phyloP scores from a whole-genome alignment of 2,888 invertebrate species.

The Mimas tiliae region DNA sequence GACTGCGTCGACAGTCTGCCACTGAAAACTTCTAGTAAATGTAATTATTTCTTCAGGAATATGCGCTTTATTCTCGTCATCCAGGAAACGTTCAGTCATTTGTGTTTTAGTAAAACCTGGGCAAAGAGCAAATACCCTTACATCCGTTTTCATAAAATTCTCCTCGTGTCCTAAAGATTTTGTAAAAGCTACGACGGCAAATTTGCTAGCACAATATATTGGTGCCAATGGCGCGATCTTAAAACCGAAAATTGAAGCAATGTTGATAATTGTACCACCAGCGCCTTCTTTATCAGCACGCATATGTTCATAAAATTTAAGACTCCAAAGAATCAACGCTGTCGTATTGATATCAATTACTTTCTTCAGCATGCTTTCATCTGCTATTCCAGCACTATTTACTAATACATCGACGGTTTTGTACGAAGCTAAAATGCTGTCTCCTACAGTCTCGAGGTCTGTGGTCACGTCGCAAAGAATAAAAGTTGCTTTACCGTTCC shows the following conservation, averaged over 20 bases:
- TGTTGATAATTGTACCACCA: conserved; percentile 86
- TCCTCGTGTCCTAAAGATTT: conserved; percentile 61
- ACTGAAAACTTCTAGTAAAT: conserved; percentile 37
- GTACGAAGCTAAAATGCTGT: conserved; percentile 44
- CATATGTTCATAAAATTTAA: conserved; percentile 80
- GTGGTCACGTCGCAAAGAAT: conserved; percentile 73
- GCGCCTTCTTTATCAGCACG: conserved; percentile 72
- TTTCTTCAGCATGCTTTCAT: conserved; percentile 34
- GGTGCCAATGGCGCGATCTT: conserved; percentile 71
- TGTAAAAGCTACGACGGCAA: conserved; percentile 72
- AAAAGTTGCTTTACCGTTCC: conserved; percentile 67
- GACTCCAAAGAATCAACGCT: conserved; percentile 52
- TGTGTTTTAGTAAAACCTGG: conserved; percentile 64
- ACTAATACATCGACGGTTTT: conserved; percentile 61
- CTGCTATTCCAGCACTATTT: conserved; percentile 62
- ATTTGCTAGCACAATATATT: conserved; percentile 83
- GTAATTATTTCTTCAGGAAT: neutral
- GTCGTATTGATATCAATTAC: conserved; percentile 50
- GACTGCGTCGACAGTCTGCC: conserved; percentile 60
- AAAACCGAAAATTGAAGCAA: conserved; percentile 82
- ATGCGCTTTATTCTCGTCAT: neutral
- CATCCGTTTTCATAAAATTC: conserved; percentile 64
- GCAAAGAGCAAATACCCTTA: conserved; percentile 69
- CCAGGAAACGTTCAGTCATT: neutral
- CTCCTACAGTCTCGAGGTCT: conserved; percentile 63